Base-by-base conservation (phyloP, 2,888 invertebrate genomes). In the Drosophila picticornis region DNA sequence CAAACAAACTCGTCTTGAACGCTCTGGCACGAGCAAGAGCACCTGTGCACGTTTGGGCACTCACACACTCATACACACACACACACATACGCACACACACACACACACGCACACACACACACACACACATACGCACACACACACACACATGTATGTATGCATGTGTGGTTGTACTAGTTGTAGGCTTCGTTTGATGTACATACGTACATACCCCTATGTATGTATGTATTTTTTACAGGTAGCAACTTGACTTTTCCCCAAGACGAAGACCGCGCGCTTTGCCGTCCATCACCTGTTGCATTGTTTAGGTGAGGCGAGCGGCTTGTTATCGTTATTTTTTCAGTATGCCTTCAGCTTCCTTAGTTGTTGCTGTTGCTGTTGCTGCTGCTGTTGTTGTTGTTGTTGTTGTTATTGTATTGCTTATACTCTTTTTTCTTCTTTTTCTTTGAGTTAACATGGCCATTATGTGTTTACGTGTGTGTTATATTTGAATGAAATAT, bases 231-330 rank as follows among this genome's bases (percentile, higher is more conserved):
- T 65, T 69, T 72, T 66, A 77, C 83, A 83, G 83, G 83, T 83
- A 84, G 83, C 83, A 80, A 76, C 80, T 84, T 87, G 81, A 87
- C 87, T 88, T 87, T 82, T 83, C 77, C 66, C 77, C 73, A 82
- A 81, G 80, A 65, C 68, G 70, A 72, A 68, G 78, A 78, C 78
- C 70, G 78, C 67, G 69, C 56, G 56, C 56, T 77, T 73, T 77
- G 75, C 80, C 71, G 77, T 83, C 80, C 80, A 80, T 81, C 86
- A 85, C 86, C 86, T 86, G 84, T 86, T 86, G 83, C 83, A 73
- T 66, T 79, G 77, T 79, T 80, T 38, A 64, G 31, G 48, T 64
- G 53, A 76, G 77, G 75, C 72, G 69, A 69, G 66, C 63, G 58
- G 67, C 77, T 78, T 78, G 70, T 78, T 78, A 78, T 78, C 78